These are phyloP conservation scores for Scaptomyza montana DNA, from an alignment of 1,140 invertebrate species.

Conservation along the genomic window DNA sequence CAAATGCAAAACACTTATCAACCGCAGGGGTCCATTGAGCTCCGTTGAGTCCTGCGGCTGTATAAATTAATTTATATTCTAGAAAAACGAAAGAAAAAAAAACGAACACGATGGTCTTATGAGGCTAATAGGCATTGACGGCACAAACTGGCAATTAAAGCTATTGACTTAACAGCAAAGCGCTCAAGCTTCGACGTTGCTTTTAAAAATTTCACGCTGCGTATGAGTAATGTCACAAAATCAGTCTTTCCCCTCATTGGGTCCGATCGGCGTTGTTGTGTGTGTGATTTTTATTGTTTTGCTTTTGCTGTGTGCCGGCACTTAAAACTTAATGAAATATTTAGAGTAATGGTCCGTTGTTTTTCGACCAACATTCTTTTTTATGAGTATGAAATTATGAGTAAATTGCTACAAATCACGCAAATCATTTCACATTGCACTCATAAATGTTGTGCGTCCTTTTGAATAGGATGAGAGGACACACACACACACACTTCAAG, in stretches of 20 bases:
- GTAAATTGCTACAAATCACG: slow-evolving; percentile 76
- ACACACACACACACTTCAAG: slow-evolving; percentile 19
- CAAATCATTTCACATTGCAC: slow-evolving; percentile 59
- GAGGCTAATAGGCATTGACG: slow-evolving; percentile 22
- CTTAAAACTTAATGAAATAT: slow-evolving; percentile 81
- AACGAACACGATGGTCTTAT: slow-evolving; percentile 17
- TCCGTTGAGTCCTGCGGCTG: slow-evolving; percentile 18
- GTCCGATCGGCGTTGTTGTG: slow-evolving; percentile 9
- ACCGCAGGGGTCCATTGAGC: slow-evolving; percentile 38
- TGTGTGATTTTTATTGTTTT: slow-evolving; percentile 67
- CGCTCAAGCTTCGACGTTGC: slow-evolving; percentile 10
- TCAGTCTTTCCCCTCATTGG: slow-evolving; percentile 27
- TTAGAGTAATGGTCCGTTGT: slow-evolving; percentile 70
- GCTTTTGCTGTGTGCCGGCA: slow-evolving; percentile 58
- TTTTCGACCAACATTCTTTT: slow-evolving; percentile 54
- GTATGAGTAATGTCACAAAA: slow-evolving; percentile 72
- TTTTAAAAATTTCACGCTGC: slow-evolving; percentile 63
- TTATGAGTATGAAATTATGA: slow-evolving; percentile 53
- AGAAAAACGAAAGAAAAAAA: not conserved
- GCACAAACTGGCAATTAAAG: slow-evolving; percentile 65
- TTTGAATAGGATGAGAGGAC: not conserved
- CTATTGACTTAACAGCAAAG: slow-evolving; percentile 50
- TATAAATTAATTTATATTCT: slow-evolving; percentile 64
- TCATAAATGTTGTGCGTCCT: slow-evolving; percentile 58
- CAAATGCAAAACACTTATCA: slow-evolving; percentile 53